phyloP scores from a whole-genome alignment of 2,888 invertebrate species.

The Tetanocera ferruginea region DNA sequence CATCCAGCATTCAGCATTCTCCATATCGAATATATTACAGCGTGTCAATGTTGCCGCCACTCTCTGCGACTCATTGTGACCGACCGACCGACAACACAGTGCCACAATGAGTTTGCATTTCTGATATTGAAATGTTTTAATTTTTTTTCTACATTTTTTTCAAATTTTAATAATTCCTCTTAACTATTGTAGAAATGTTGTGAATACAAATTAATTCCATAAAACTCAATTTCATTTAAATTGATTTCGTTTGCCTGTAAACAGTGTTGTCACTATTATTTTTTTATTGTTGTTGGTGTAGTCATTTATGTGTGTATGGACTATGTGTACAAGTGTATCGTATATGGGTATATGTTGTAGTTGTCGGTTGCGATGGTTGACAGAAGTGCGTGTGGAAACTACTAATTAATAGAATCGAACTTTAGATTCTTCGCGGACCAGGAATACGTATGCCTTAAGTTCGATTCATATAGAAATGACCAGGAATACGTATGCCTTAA shows the following conservation, averaged over 20 bases:
- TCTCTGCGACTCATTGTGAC: background rate
- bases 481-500: no score
- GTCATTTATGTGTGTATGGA: background rate
- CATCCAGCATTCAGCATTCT: background rate
- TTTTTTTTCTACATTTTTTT: background rate
- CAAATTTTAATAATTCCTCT: conserved; percentile 20
- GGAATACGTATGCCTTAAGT: no score
- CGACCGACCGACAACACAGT: background rate
- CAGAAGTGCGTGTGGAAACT: conserved; percentile 29
- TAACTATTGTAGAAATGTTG: conserved; percentile 33
- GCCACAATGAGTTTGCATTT: conserved; percentile 21
- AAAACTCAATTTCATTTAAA: conserved; percentile 44
- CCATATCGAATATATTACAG: background rate
- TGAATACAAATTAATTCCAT: conserved; percentile 42
- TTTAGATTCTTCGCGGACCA: no score
- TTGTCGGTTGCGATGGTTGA: conserved; percentile 14
- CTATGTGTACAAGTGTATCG: no score
- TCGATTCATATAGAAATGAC: no score
- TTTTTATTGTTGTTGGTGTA: background rate
- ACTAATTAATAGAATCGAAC: conserved; percentile 7
- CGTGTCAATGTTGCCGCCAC: background rate
- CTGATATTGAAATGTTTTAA: conserved; percentile 11
- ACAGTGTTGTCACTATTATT: background rate
- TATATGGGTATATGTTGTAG: conserved; percentile 6
- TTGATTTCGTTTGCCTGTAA: conserved; percentile 36